Evolutionary conservation across 2,888 invertebrate species (phyloP).

Genomic region (Caenorhabditis sinica): DNA sequence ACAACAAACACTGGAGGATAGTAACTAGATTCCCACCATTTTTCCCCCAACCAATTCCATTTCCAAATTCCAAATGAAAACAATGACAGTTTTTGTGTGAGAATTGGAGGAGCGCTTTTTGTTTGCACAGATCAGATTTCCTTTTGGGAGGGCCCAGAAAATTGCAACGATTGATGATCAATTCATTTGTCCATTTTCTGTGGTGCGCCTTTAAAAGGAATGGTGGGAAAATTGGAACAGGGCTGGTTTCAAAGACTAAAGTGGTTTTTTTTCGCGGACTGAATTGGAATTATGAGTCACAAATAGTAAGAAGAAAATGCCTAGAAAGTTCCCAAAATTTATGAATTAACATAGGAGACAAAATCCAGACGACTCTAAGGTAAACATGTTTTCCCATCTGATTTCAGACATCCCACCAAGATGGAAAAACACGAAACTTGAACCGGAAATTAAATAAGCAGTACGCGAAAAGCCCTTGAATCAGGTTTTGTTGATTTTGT

Average conservation of each 20-base stretch:
- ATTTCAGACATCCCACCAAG: slow-evolving; percentile 5
- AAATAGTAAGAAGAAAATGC: background rate
- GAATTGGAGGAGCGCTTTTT: slow-evolving; percentile 27
- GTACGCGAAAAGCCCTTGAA: background rate
- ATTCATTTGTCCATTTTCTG: slow-evolving; percentile 20
- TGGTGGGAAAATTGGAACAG: slow-evolving; percentile 14
- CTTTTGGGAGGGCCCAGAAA: background rate
- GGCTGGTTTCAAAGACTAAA: background rate
- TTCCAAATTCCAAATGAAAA: slow-evolving; percentile 48
- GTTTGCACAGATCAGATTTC: slow-evolving; percentile 59
- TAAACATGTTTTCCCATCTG: slow-evolving; percentile 2
- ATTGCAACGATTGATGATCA: slow-evolving; percentile 50
- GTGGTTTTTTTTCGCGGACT: background rate
- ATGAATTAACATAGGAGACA: background rate
- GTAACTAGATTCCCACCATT: slow-evolving; percentile 44
- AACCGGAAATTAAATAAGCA: slow-evolving; percentile 15
- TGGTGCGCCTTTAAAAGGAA: slow-evolving; percentile 24
- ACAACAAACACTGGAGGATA: slow-evolving; percentile 47
- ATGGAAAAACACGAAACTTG: slow-evolving; percentile 13
- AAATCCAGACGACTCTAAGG: background rate
- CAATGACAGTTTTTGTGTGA: slow-evolving; percentile 58
- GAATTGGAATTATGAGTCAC: background rate
- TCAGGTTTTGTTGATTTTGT: background rate
- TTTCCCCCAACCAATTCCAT: slow-evolving; percentile 2
- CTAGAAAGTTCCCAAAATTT: background rate